Evolutionary conservation across 2,113 vertebrate genomes (phyloP), one percentile per base, ranked within the genome.

Genomic region (Zonotrichia leucophrys): DNA sequence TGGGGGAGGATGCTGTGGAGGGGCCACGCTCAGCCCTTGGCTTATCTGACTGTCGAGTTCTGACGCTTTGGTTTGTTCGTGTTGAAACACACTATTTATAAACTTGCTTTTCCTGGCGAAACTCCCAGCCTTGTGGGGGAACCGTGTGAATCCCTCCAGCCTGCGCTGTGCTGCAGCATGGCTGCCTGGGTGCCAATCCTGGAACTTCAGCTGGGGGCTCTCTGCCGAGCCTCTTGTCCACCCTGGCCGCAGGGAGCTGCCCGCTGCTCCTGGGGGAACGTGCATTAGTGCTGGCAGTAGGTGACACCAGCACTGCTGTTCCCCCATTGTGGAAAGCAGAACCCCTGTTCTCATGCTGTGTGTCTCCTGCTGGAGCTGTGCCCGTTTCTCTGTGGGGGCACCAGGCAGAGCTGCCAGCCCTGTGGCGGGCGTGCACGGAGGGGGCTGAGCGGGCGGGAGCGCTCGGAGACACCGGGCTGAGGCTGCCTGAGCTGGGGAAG

Each of bases 51-150:
- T 93, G 91, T 91, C 5, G 4, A 53, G 86, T 89, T 92, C 87
- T 90, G 81, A 67, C 6, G 13, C 68, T 94, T 89, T 90, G 30
- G 1, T 94, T 92, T 62, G 87, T 75, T 96, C 78, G 1, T 83
- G 69, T 94, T 70, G 86, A 95, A 95, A 90, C 3, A 6, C 89
- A 17, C 95, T 97, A 97, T 95, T 97, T 97, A 97, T 97, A 96
- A 93, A 93, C 92, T 87, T 85, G 83, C 92, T 89, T 93, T 95
- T 96, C 86, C 94, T 93, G 95, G 90, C 91, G 27, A 87, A 84
- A 85, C 74, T 97, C 94, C 91, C 92, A 96, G 94, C 87, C 80
- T 63, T 62, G 87, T 94, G 89, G 89, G 87, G 94, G 95, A 96
- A 60, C 92, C 10, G 10, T 90, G 91, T 7, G 52, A 90, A 95